Base-by-base conservation (phyloP, 2,888 invertebrate species). In the Noctua fimbriata region DNA sequence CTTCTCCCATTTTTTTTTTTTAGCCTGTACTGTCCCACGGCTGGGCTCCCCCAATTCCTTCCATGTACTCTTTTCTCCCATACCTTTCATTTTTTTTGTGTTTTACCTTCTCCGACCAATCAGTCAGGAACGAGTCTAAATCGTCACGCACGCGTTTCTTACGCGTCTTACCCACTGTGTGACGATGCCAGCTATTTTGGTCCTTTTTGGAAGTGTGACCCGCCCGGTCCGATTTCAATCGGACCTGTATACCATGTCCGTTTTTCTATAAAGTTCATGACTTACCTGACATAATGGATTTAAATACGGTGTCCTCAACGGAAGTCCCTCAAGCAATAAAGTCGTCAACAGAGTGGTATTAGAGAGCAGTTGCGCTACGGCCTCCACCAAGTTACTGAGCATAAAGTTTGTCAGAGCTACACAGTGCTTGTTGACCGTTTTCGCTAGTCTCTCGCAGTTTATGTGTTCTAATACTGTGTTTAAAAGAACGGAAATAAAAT, bases 341-440 rank as follows among this genome's bases (percentile, higher is more conserved):
- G 97, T 95, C 1, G 97, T 97, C 18, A 98, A 93, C 28, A 97
- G 97, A 58, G 97, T 97, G 28, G 98, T 98, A 85, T 97, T 97
- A 44, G 97, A 95, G 10, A 98, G 93, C 83, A 98, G 97, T 91
- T 97, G 97, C 0, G 97, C 95, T 6, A 98, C 90, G 3, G 98
- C 97, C 87, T 98, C 98, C 10, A 98, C 95, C 67, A 98, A 92
- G 88, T 97, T 97, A 81, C 97, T 97, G 73, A 98, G 94, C 90
- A 98, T 97, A 89, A 97, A 98, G 83, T 98, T 98, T 0, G 98
- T 98, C 76, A 98, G 97, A 21, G 98, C 96, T 0, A 97, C 97
- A 1, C 98, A 97, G 10, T 97, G 96, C 85, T 97, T 97, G 80
- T 97, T 97, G 87, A 98, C 97, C 0, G 97, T 97, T 86, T 97